Base-by-base conservation (phyloP, 92 coral and sea anemone species). In the Ricordea florida region DNA sequence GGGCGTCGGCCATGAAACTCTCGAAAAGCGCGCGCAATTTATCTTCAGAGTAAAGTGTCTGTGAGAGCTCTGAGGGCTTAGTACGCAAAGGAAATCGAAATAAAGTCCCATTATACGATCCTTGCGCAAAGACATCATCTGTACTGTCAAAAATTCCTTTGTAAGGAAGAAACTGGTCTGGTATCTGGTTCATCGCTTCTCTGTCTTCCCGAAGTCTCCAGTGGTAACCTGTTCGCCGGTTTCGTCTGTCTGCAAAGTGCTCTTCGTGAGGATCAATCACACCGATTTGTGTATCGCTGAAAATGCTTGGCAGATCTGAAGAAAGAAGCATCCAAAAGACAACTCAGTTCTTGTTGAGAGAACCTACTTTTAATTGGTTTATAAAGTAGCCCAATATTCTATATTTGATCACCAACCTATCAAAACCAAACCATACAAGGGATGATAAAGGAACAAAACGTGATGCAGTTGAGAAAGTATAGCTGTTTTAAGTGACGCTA, bases 241-340 rank as follows among this genome's bases (percentile, higher is more conserved):
- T 29, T 16, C 48, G 56, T 38, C 16, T 2, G 69, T 73, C 83
- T 32, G 56, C 62, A 47, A 94, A 91, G 82, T 81, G 88, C 66
- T 84, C 81, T 66, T 94, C 93, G 46, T 94, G 97, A 1, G 98
- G 98, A 44, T 94, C 98, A 15, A 94, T 78, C 44, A 94, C 55
- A 2, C 90, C 92, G 17, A 94, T 24, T 40, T 70, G 73, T 15
- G 84, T 74, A 13, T 82, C 87, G 56, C 98, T 94, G 3, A 91
- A 63, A 7, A 94, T 80, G 26, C 94, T 82, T 11, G 98, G 98
- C 37, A 91, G 90, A 63, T 94, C 98, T 94, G 69, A 10, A 11
- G n/a, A 6, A 0, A 7, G 48, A 10, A 14, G 10, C 6, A 22
- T 21, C 0, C 10, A 33, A 58, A 6, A 10, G 1, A 16, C 5